A percentile compares a stretch with the other conserved stretches of the same genome.
Conservation (phyloP, 1,140 invertebrate species). For the Limonius californicus region DNA sequence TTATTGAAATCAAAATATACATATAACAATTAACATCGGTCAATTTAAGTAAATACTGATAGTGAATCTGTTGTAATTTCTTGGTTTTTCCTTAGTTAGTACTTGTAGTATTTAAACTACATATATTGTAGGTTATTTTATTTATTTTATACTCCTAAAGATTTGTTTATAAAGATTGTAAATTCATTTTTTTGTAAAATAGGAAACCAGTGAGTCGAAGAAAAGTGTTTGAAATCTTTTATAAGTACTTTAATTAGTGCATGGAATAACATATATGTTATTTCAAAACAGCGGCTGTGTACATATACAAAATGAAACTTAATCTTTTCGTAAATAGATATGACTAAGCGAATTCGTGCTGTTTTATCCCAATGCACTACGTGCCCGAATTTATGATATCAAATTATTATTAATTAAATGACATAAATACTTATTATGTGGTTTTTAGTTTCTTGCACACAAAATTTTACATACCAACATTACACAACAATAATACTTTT, state of each 20-base stretch:
- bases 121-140: background rate
- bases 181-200: constrained; percentile 1
- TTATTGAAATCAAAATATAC: constrained; percentile 5
- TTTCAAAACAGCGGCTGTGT: no score
- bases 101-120: background rate
- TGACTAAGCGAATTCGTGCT: background rate
- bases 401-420: no score
- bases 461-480: no score
- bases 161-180: constrained; percentile 7
- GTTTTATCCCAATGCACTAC: background rate
- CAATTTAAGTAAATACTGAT: no score
- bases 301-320: no score
- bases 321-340: no score
- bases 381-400: no score
- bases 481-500: no score
- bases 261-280: background rate
- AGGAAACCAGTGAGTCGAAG: constrained; percentile 5
- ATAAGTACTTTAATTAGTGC: background rate
- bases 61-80: background rate
- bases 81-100: background rate
- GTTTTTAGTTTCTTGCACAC: no score
- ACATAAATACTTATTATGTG: no score
- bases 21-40: background rate
- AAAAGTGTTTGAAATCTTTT: background rate
- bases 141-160: background rate